Percentiles rank a stretch among this genome's conserved stretches.
phyloP scores from a whole-genome alignment of 2,888 invertebrate genomes.

The Cryptophagus acutangulus region DNA sequence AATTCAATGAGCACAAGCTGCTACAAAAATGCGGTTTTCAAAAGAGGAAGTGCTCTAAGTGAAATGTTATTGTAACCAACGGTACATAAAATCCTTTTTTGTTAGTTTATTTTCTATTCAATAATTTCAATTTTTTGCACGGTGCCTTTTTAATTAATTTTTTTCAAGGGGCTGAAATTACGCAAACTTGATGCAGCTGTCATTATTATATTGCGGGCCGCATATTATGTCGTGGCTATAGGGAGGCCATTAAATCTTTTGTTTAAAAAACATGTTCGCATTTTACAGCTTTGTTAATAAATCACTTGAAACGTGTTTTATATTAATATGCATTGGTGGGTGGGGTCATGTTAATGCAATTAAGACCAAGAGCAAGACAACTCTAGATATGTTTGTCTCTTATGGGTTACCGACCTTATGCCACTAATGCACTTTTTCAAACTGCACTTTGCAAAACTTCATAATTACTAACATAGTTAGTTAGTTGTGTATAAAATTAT shows the following conservation, averaged over 20 bases:
- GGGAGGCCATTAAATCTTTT: too few species aligned
- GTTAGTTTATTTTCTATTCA: too few species aligned
- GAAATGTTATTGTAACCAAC: conserved; percentile 26
- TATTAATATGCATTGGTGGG: conserved; percentile 48
- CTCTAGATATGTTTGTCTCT: conserved; percentile 15
- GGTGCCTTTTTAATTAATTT: too few species aligned
- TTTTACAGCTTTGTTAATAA: conserved; percentile 43
- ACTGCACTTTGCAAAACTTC: too few species aligned
- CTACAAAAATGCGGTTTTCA: conserved; percentile 27
- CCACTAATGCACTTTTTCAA: too few species aligned
- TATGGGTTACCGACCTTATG: conserved; percentile 41
- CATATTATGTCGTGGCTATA: not conserved
- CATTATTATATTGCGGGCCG: not conserved
- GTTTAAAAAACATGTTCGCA: conserved; percentile 34
- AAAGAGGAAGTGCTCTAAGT: conserved; percentile 26
- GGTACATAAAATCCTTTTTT: conserved; percentile 16
- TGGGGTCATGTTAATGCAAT: conserved; percentile 48
- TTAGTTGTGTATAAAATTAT: too few species aligned
- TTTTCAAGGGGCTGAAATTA: too few species aligned
- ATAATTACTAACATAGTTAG: too few species aligned
- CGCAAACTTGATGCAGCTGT: too few species aligned
- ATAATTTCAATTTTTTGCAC: too few species aligned
- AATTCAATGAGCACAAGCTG: conserved; percentile 20
- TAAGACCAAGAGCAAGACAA: conserved; percentile 37
- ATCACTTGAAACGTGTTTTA: conserved; percentile 46